Conservation (phyloP, 2,113 vertebrate genomes). For the Mugil cephalus region DNA sequence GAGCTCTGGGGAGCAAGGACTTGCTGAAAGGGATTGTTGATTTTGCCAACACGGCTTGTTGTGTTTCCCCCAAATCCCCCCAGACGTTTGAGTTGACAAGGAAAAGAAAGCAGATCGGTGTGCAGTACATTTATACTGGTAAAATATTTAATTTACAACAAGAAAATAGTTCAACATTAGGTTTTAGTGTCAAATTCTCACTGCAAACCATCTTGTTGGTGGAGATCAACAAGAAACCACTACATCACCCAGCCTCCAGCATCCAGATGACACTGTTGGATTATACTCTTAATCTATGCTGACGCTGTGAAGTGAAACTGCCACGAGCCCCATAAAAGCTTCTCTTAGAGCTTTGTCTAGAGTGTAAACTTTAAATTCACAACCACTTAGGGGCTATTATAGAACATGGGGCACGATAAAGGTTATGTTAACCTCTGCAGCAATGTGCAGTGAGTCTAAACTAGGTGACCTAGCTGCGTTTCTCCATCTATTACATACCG, state of each 20-base stretch:
- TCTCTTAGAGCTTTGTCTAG: neutral
- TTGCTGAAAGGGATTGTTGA: conserved; percentile 37
- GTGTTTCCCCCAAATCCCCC: conserved; percentile 16
- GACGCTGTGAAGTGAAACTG: too few species aligned
- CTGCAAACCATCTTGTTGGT: too few species aligned
- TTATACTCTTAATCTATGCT: too few species aligned
- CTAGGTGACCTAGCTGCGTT: neutral
- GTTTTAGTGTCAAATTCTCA: too few species aligned
- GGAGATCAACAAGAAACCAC: too few species aligned
- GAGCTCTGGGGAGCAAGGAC: neutral
- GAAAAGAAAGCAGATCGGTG: neutral
- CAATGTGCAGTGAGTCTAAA: too few species aligned
- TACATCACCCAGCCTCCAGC: too few species aligned
- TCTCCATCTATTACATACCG: neutral
- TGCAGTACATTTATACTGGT: neutral
- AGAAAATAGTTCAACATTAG: too few species aligned
- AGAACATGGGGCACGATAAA: neutral
- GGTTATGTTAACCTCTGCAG: neutral
- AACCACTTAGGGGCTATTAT: neutral
- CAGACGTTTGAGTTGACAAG: neutral
- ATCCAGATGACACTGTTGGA: too few species aligned
- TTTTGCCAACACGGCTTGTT: neutral
- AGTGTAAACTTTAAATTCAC: neutral
- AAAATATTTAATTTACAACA: too few species aligned
- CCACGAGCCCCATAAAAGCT: neutral